A percentile compares a stretch with the other conserved stretches of the same genome.
Evolutionary conservation across 2,113 vertebrate species (phyloP).

Genomic region (Percopsis transmontana): DNA sequence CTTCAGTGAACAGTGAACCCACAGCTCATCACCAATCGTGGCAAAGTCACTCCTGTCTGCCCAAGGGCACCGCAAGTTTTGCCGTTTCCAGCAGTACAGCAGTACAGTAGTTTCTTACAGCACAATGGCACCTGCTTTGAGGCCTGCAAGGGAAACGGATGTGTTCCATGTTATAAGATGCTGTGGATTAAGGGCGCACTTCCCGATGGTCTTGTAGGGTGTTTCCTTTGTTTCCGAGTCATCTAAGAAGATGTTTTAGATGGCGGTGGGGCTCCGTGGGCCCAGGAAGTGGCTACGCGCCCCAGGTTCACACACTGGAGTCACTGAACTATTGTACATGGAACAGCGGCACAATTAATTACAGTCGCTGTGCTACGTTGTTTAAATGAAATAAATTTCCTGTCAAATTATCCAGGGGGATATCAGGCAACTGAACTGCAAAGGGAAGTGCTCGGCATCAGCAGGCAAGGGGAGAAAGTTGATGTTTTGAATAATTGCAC

Average conservation of each 20-base stretch:
- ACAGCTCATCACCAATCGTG: slow-evolving; percentile 26
- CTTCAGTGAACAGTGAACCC: slow-evolving; percentile 45
- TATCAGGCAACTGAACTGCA: slow-evolving; percentile 65
- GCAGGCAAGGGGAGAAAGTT: slow-evolving; percentile 50
- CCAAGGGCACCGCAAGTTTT: slow-evolving; percentile 50
- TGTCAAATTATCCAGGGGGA: slow-evolving; percentile 74
- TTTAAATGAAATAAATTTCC: slow-evolving; percentile 79
- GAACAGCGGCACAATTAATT: slow-evolving; percentile 79
- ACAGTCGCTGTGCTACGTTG: slow-evolving; percentile 73
- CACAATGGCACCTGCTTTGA: no score
- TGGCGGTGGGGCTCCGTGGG: slow-evolving; percentile 54
- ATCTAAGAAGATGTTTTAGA: slow-evolving; percentile 39
- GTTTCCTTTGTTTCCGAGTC: slow-evolving; percentile 45
- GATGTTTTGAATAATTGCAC: slow-evolving; percentile 67
- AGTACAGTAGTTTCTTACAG: no score
- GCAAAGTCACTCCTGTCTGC: slow-evolving; percentile 51
- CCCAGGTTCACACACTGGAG: slow-evolving; percentile 73
- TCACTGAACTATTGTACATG: slow-evolving; percentile 74
- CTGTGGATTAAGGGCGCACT: slow-evolving; percentile 29
- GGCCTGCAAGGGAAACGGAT: no score
- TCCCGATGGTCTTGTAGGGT: background rate
- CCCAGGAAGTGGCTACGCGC: slow-evolving; percentile 44
- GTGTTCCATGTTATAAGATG: background rate
- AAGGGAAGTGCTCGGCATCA: slow-evolving; percentile 65
- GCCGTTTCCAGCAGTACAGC: background rate